These are phyloP conservation scores for Caenorhabditis latens DNA, from an alignment of 1,140 invertebrate genomes.

Conservation along the genomic window DNA sequence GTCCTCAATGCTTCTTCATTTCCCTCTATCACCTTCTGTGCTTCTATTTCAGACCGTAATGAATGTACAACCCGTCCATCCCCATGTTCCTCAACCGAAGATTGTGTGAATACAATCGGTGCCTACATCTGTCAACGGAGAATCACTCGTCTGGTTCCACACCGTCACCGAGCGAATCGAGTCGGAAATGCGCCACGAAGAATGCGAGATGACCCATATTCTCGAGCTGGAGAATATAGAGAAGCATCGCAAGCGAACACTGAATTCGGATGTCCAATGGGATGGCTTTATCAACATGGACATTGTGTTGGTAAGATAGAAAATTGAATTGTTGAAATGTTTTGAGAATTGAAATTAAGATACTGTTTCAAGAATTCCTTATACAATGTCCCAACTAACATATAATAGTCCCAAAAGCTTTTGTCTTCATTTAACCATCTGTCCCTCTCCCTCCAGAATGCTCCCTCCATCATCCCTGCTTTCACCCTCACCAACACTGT, in stretches of 20 bases:
- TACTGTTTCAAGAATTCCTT: too few species aligned
- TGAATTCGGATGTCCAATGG: conserved; percentile 50
- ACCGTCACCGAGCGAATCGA: conserved; percentile 11
- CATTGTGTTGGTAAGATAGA: conserved; percentile 54
- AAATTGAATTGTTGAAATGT: background rate
- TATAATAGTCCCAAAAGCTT: too few species aligned
- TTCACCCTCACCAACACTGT: conserved; percentile 26
- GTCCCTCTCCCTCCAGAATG: conserved; percentile 14
- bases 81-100: conserved; percentile 50
- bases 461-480: conserved; percentile 31
- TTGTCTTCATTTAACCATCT: too few species aligned
- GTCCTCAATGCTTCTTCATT: conserved; percentile 35
- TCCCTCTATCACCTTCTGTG: conserved; percentile 33
- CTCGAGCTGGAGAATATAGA: conserved; percentile 51
- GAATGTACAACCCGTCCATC: conserved; percentile 42
- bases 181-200: conserved; percentile 48
- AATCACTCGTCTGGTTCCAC: conserved; percentile 17
- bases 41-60: conserved; percentile 53
- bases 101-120: conserved; percentile 55
- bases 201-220: conserved; percentile 53
- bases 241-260: conserved; percentile 41
- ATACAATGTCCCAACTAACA: background rate
- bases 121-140: conserved; percentile 46
- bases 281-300: conserved; percentile 35
- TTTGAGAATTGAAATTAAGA: too few species aligned